Evolutionary conservation across 2,113 vertebrate genomes (phyloP).

Genomic region (Microtus montanus): DNA sequence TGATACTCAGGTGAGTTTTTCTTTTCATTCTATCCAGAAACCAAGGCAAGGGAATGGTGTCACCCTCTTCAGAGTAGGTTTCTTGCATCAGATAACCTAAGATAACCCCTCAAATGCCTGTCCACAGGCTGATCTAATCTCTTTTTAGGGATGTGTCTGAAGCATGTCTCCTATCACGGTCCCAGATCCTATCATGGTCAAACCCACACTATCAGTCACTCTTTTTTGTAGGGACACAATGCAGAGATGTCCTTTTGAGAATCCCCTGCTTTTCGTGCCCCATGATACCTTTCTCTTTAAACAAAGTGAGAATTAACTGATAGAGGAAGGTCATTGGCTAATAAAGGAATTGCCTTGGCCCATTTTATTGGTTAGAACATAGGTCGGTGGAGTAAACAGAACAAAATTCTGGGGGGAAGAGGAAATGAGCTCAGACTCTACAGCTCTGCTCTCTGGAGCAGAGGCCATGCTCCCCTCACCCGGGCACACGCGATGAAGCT

Average conservation of each 20-base stretch:
- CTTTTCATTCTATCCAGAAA: not conserved
- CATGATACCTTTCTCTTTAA: not conserved
- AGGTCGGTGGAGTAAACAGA: too few species aligned
- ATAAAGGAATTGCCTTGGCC: too few species aligned
- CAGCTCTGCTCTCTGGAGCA: too few species aligned
- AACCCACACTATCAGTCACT: not conserved
- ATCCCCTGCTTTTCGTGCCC: not conserved
- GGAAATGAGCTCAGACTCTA: too few species aligned
- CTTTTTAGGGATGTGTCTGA: not conserved
- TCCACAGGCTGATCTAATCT: too few species aligned
- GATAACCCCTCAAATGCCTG: not conserved
- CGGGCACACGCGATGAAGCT: too few species aligned
- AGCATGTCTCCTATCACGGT: not conserved
- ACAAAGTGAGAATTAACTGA: not conserved
- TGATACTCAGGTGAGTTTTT: not conserved
- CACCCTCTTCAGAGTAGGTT: not conserved
- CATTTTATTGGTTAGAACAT: too few species aligned
- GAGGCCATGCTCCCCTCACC: too few species aligned
- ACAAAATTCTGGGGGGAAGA: too few species aligned
- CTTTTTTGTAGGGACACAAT: not conserved
- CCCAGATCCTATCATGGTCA: not conserved
- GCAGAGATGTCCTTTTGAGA: not conserved
- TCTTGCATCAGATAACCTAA: not conserved
- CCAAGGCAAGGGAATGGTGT: not conserved
- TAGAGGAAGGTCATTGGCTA: too few species aligned